phyloP scores from a whole-genome alignment of 2,113 vertebrate genomes.

The Telmatochromis brichardi region DNA sequence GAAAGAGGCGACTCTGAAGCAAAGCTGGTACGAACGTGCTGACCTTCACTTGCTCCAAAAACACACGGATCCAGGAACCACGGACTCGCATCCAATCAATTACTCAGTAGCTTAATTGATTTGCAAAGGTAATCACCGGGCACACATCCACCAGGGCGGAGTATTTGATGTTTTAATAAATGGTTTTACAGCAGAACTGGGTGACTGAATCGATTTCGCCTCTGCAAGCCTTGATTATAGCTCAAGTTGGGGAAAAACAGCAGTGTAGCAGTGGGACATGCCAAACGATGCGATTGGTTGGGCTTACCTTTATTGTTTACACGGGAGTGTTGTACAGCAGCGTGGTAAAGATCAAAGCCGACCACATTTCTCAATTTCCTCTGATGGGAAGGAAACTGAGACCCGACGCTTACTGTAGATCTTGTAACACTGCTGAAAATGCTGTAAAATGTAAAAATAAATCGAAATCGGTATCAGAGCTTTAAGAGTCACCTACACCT shows the following conservation, averaged over 20 bases:
- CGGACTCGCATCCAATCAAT: constrained; percentile 44
- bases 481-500: background rate
- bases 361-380: constrained; percentile 18
- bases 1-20: background rate
- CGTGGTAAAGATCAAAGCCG: background rate
- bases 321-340: background rate
- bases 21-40: constrained; percentile 12
- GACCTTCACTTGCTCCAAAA: constrained; percentile 49
- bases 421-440: background rate
- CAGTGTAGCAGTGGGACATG: background rate
- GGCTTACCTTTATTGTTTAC: constrained; percentile 1
- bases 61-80: constrained; percentile 18
- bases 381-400: constrained; percentile 25
- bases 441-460: constrained; percentile 16
- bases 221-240: constrained; percentile 46
- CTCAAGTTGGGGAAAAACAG: constrained; percentile 7
- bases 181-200: constrained; percentile 51
- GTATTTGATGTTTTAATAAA: constrained; percentile 61
- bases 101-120: constrained; percentile 55
- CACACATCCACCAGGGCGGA: constrained; percentile 28
- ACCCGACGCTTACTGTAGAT: constrained; percentile 1
- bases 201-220: constrained; percentile 31
- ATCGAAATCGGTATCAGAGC: background rate
- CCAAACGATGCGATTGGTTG: background rate
- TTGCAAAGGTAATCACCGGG: constrained; percentile 56